These are phyloP conservation scores for Hemithea aestivaria DNA, from an alignment of 2,888 invertebrate species.

Conservation along the genomic window DNA sequence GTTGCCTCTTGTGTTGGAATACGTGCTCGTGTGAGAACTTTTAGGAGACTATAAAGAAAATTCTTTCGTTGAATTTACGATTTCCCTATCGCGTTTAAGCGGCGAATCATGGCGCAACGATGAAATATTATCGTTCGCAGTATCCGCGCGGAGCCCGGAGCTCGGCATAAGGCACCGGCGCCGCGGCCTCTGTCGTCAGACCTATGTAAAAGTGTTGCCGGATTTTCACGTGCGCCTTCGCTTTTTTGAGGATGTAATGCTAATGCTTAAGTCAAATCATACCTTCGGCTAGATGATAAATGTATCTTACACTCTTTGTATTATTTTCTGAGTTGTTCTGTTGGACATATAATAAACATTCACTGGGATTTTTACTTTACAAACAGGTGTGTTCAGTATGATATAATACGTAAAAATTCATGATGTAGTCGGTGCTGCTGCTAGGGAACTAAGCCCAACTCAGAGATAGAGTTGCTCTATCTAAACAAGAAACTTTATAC, in stretches of 20 bases:
- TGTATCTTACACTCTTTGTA: neutral
- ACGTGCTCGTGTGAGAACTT: conserved; percentile 64
- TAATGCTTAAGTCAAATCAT: conserved; percentile 23
- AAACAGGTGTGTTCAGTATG: too few species aligned
- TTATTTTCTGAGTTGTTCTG: too few species aligned
- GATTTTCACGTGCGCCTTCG: conserved; percentile 31
- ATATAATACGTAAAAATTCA: too few species aligned
- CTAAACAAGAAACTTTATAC: conserved; percentile 15
- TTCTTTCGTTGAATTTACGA: conserved; percentile 68
- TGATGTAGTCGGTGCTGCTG: too few species aligned
- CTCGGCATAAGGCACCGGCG: conserved; percentile 10
- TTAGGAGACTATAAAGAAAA: conserved; percentile 68
- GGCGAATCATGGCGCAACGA: conserved; percentile 66
- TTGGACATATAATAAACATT: too few species aligned
- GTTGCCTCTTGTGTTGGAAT: conserved; percentile 52
- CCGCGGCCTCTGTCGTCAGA: conserved; percentile 29
- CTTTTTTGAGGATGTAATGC: conserved; percentile 26
- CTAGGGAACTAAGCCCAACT: too few species aligned
- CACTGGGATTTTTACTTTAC: too few species aligned
- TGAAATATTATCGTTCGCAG: conserved; percentile 63
- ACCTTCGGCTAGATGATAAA: conserved; percentile 11
- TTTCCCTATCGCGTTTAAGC: conserved; percentile 72
- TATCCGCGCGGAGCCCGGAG: conserved; percentile 41
- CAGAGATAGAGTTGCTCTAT: conserved; percentile 3
- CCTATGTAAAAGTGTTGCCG: conserved; percentile 30